Base-by-base conservation (phyloP, 1,140 invertebrate species). In the Bombus balteatus region DNA sequence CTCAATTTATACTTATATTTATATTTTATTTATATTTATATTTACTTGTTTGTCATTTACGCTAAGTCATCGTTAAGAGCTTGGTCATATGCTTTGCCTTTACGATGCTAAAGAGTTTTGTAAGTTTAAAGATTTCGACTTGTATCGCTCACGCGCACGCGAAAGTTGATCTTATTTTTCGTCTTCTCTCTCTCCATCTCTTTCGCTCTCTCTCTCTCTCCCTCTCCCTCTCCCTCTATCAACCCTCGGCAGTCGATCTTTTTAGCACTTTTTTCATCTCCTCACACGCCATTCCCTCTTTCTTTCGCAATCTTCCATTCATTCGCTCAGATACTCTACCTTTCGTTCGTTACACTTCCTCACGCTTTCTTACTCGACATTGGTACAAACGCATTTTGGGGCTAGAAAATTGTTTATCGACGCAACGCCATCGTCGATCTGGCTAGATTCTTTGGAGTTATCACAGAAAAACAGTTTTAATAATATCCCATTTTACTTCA, bases 381-480 rank as follows among this genome's bases (percentile, higher is more conserved):
- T 68, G 43, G 28, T 37, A 71, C 71, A 39, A 86, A 82, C 65
- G 65, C 39, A 70, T 79, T 66, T 79, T 73, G 73, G 62, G 70
- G 74, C 43, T 76, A 47, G 37, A 68, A 85, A 87, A 89, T 86
- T 53, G 37, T 73, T 83, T 68, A 81, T 85, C 86, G 86, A 90
- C 74, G 72, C 81, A 43, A 83, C 65, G 81, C 37, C 74, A 68
- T 86, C 74, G 73, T 86, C 86, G 86, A 73, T 85, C 75, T 81
- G 79, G 77, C 80, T 85, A 91, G 74, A 78, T 85, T 91, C 83
- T 77, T 87, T 81, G 81, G 75, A 70, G 94, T 94, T 95, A 95
- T 95, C 94, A 95, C 94, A 94, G 94, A 94, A 95, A 95, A 94
- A 94, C 90, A 94, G 94, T 92, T 93, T 88, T 68, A 92, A 92